Evolutionary conservation across 2,797 vertebrate genomes (phyloP).

Genomic region (Chelonia mydas): DNA sequence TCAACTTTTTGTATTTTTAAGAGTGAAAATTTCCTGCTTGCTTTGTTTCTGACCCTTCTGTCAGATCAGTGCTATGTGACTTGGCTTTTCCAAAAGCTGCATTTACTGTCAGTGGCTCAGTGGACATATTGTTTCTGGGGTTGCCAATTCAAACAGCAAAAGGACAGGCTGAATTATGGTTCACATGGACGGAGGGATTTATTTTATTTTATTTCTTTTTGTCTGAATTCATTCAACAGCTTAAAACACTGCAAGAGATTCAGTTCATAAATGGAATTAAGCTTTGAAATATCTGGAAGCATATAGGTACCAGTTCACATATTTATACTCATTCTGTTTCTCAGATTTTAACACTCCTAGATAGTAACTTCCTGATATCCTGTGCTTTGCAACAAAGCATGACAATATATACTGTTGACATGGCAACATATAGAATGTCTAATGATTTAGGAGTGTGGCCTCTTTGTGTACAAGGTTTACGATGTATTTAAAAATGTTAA

Average conservation of each 20-base stretch:
- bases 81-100: background rate
- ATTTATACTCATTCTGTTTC: background rate
- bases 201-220: background rate
- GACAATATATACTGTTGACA: slow-evolving; percentile 27
- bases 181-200: background rate
- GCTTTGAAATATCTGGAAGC: background rate
- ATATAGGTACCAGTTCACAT: background rate
- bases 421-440: slow-evolving; percentile 16
- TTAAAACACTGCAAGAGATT: background rate
- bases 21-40: background rate
- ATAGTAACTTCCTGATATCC: slow-evolving; percentile 3
- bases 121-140: background rate
- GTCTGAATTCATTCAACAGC: background rate
- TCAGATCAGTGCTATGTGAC: background rate
- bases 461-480: slow-evolving; percentile 15
- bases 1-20: background rate
- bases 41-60: background rate
- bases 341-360: background rate
- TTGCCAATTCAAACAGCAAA: background rate
- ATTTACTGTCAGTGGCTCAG: background rate
- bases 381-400: background rate
- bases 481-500: slow-evolving; percentile 37
- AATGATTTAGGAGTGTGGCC: slow-evolving; percentile 45
- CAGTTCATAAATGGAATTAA: background rate
- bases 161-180: background rate